These are phyloP conservation scores for Pinctada fucata DNA, from an alignment of 2,888 invertebrate species.

Conservation along the genomic window DNA sequence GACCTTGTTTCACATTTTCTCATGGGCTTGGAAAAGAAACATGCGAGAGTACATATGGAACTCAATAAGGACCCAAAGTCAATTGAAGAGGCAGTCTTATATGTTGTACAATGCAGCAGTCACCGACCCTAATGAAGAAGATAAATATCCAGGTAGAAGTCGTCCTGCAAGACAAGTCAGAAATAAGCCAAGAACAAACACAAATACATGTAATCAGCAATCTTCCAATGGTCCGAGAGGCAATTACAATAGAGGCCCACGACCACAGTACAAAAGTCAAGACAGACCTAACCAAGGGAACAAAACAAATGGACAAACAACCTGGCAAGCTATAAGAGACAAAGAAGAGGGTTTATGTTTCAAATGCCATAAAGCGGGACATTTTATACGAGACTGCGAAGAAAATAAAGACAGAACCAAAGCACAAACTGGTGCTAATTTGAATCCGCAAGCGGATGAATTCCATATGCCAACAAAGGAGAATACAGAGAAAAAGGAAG, in stretches of 20 bases:
- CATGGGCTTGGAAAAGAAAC: constrained; percentile 36
- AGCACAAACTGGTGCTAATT: background rate
- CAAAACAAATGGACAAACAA: background rate
- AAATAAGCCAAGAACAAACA: background rate
- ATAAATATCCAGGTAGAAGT: too few species aligned
- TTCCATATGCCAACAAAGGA: background rate
- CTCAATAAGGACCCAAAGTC: background rate
- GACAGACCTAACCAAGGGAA: background rate
- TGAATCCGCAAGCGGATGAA: background rate
- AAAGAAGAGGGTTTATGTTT: constrained; percentile 18
- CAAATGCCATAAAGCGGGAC: constrained; percentile 28
- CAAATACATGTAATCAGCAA: background rate
- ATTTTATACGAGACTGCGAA: constrained; percentile 27
- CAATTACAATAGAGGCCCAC: background rate
- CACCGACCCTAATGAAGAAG: background rate
- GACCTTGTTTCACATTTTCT: constrained; percentile 39
- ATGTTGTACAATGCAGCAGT: constrained; percentile 23
- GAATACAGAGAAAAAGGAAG: constrained; percentile 1
- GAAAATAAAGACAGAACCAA: constrained; percentile 1
- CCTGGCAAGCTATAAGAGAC: background rate
- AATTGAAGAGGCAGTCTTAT: constrained; percentile 15
- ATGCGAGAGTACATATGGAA: background rate
- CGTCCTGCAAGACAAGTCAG: background rate
- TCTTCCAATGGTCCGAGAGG: too few species aligned
- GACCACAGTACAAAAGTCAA: background rate